These are phyloP conservation scores for Sciaenops ocellatus DNA, from an alignment of 2,797 vertebrate genomes.

Conservation along the genomic window DNA sequence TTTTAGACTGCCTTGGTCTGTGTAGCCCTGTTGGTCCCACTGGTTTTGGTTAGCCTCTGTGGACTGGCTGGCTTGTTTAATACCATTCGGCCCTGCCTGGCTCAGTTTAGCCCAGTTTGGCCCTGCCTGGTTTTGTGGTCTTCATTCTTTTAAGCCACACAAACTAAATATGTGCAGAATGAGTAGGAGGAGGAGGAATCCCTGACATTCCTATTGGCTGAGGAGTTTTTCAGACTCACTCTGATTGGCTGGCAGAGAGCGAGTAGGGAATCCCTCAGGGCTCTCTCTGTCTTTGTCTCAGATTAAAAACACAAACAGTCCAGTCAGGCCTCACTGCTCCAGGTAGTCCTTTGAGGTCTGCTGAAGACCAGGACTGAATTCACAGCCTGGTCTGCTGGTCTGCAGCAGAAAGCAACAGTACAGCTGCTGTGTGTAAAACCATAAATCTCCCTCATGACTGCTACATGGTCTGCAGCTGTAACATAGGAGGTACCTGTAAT, in stretches of 20 bases:
- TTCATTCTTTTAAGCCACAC: slow-evolving; percentile 26
- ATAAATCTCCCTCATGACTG: slow-evolving; percentile 10
- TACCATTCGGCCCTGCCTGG: neutral
- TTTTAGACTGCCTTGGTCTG: neutral
- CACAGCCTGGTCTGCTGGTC: neutral
- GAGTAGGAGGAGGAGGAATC: slow-evolving; percentile 47
- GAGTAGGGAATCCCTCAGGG: slow-evolving; percentile 65
- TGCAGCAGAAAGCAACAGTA: neutral
- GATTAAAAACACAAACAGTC: slow-evolving; percentile 64
- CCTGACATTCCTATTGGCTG: slow-evolving; percentile 63
- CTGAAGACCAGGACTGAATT: slow-evolving; percentile 11
- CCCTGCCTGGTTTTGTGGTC: slow-evolving; percentile 22
- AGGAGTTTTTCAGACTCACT: slow-evolving; percentile 28
- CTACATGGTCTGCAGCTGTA: slow-evolving; percentile 11
- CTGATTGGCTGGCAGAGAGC: slow-evolving; percentile 65
- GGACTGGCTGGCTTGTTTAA: neutral
- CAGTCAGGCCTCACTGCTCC: slow-evolving; percentile 47
- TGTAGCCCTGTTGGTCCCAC: neutral
- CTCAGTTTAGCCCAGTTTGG: neutral
- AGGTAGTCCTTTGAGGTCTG: slow-evolving; percentile 45
- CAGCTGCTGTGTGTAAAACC: slow-evolving; percentile 23
- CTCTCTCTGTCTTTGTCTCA: slow-evolving; percentile 53
- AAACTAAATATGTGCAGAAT: slow-evolving; percentile 38
- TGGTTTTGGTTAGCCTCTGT: neutral
- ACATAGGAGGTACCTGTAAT: slow-evolving; percentile 19